Percentiles rank a stretch among this genome's conserved stretches.
Conservation (phyloP, 2,888 invertebrate genomes). For the Allolobophora icterica region DNA sequence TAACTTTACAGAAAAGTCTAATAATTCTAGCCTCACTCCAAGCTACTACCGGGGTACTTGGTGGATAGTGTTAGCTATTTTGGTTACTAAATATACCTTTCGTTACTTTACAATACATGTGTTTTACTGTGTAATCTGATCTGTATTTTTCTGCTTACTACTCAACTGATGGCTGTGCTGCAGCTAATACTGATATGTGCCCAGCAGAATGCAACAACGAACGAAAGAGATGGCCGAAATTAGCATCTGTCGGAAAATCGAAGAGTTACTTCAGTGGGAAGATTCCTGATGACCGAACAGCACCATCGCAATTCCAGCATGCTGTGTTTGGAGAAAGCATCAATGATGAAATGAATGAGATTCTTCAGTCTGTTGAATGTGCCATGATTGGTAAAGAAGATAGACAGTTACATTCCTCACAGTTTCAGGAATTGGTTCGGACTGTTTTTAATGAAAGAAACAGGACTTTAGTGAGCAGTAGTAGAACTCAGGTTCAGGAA, state of each 20-base stretch:
- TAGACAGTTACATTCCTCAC: neutral
- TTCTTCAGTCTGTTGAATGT: neutral
- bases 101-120: neutral
- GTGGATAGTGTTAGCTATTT: neutral
- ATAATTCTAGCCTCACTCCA: too few species aligned
- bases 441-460: neutral
- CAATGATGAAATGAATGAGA: neutral
- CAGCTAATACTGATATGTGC: neutral
- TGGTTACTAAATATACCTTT: neutral
- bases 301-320: neutral
- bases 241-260: neutral
- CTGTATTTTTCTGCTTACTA: neutral
- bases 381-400: neutral
- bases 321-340: neutral
- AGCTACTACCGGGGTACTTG: neutral
- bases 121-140: neutral
- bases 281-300: neutral
- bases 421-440: neutral
- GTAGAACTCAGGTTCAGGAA: neutral
- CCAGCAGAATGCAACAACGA: neutral
- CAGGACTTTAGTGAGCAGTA: neutral
- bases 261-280: neutral
- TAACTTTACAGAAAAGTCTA: neutral
- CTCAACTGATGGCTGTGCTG: neutral
- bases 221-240: neutral